These are phyloP conservation scores for Neogale vison DNA, from an alignment of 2,113 vertebrate species.

Conservation along the genomic window DNA sequence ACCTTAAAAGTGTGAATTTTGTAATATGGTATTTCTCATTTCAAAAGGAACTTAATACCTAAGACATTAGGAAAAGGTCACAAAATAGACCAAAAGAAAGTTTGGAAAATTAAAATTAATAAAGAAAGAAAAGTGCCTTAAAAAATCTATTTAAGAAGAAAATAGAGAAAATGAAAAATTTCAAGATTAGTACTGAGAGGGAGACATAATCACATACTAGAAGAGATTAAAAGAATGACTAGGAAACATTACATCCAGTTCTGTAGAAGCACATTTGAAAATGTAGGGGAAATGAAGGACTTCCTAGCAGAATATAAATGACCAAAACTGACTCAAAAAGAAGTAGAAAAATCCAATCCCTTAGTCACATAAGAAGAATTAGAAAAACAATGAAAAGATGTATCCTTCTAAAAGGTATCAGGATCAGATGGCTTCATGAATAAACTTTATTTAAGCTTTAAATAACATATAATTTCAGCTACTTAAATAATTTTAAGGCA, in stretches of 20 bases:
- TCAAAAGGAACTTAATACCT: not conserved
- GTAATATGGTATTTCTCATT: not conserved
- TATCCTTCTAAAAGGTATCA: not conserved
- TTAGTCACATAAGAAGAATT: not conserved
- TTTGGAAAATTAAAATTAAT: not conserved
- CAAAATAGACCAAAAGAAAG: not conserved
- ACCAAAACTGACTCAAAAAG: not conserved
- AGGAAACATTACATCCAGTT: not conserved
- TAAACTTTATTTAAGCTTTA: not conserved
- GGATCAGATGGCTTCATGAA: not conserved
- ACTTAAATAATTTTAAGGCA: not conserved
- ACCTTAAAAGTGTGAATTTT: not conserved
- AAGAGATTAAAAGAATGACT: not conserved
- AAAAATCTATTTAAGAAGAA: conserved; percentile 7
- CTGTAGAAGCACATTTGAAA: not conserved
- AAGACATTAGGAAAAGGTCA: not conserved
- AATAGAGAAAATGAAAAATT: conserved; percentile 12
- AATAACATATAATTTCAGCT: not conserved
- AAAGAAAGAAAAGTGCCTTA: conserved; percentile 24
- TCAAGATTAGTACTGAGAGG: not conserved
- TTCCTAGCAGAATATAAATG: not conserved
- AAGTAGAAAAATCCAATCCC: not conserved
- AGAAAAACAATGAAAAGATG: not conserved
- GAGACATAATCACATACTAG: not conserved
- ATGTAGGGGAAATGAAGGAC: not conserved